phyloP scores from a whole-genome alignment of 2,113 vertebrate genomes.

The Dascyllus trimaculatus region DNA sequence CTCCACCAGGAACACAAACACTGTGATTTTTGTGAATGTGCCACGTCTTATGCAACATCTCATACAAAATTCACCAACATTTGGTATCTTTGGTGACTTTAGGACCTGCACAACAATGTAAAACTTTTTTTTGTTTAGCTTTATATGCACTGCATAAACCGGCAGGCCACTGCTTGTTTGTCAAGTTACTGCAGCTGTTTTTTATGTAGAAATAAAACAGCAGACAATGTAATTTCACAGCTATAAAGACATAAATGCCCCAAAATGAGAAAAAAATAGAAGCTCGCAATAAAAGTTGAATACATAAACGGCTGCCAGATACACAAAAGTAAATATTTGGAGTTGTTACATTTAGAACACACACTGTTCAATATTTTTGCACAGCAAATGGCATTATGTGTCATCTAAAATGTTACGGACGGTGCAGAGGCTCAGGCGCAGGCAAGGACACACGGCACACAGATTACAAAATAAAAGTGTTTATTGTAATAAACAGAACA shows the following conservation, averaged over 20 bases:
- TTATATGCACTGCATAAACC: background rate
- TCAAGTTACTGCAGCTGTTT: background rate
- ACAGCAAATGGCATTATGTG: background rate
- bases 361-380: background rate
- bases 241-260: background rate
- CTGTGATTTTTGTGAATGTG: background rate
- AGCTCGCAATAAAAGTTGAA: background rate
- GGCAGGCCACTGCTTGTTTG: background rate
- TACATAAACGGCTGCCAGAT: background rate
- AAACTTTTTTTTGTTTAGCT: background rate
- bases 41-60: background rate
- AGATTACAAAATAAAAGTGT: too few relatives aligned
- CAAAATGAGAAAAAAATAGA: slow-evolving; percentile 10
- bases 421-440: too few relatives aligned
- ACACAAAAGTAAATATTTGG: background rate
- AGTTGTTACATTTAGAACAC: background rate
- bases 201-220: background rate
- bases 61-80: too few relatives aligned
- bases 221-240: background rate
- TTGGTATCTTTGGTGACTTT: too few relatives aligned
- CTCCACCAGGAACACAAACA: background rate
- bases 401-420: too few relatives aligned
- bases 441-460: too few relatives aligned
- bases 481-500: too few relatives aligned
- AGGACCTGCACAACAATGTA: too few relatives aligned